Evolutionary conservation across 2,888 invertebrate genomes (phyloP).

Genomic region (Pedicia rivosa): DNA sequence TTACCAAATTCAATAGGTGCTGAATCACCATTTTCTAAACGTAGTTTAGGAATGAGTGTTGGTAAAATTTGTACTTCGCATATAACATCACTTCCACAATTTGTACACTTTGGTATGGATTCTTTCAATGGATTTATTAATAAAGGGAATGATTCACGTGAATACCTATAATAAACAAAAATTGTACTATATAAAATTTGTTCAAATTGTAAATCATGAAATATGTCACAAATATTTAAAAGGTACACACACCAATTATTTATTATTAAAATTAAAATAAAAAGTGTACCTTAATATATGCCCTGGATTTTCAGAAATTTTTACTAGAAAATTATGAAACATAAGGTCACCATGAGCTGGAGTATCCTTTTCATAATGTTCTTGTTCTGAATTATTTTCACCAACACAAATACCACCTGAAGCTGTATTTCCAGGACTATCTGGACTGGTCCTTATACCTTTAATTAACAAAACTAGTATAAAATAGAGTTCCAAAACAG

Average conservation of each 20-base stretch:
- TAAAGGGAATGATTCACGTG: constrained; percentile 50
- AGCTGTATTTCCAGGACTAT: constrained; percentile 15
- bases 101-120: constrained; percentile 36
- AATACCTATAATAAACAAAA: constrained; percentile 43
- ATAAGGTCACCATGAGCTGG: constrained; percentile 70
- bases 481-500: constrained; percentile 1
- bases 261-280: no score
- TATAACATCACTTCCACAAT: constrained; percentile 53
- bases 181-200: no score
- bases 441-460: constrained; percentile 13
- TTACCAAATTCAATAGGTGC: constrained; percentile 66
- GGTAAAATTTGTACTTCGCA: constrained; percentile 79
- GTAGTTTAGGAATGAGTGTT: constrained; percentile 55
- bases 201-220: no score
- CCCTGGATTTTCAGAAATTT: constrained; percentile 57
- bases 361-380: constrained; percentile 61
- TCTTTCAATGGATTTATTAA: constrained; percentile 49
- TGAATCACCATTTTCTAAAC: constrained; percentile 36
- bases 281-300: constrained; percentile 77
- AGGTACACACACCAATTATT: no score
- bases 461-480: no score
- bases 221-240: no score
- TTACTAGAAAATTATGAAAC: constrained; percentile 63
- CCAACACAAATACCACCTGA: constrained; percentile 10
- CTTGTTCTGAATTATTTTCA: constrained; percentile 28